Evolutionary conservation across 2,888 invertebrate genomes (phyloP), one percentile per base, ranked within the genome.

Genomic region (Himalopsyche kuldschensis): DNA sequence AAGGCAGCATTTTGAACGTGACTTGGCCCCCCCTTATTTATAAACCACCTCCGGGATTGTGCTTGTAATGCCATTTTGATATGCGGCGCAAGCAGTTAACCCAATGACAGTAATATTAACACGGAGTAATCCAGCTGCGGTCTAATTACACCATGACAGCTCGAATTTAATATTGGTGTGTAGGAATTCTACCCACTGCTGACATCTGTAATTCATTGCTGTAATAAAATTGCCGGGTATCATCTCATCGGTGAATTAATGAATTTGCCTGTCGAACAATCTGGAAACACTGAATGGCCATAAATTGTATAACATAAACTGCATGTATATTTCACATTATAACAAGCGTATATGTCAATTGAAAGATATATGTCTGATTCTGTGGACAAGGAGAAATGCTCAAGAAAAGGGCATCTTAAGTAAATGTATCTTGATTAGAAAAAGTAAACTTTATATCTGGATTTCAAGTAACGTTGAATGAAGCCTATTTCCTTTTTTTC

Each of bases 81-180:
- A 30, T 32, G 30, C 32, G 32, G 75, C n/a, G 11, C 15, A 31
- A 24, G 30, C 35, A 77, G 30, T 80, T 47, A 80, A 69, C 31
- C 80, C 80, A 80, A 80, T 69, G 80, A 69, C 80, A 80, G 63
- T 69, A 75, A 63, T 80, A 80, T 63, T 32, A 80, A 69, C 63
- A 32, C 30, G 4, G 31, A 3, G 35, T 69, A 80, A 63, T 63
- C 80, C 69, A 41, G 63, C n/a, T 20, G 55, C n/a, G 69, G 24
- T 41, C 80, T 69, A 80, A 80, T 80, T 80, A 75, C 20, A n/a
- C 69, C 69, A 6, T n/a, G 31, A 80, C 48, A 69, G 35, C 63
- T 69, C 17, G 63, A 80, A 80, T 69, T 63, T 69, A 80, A 79
- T 63, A 80, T 30, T n/a, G 24, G 55, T 6, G 55, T 20, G 55